These are phyloP conservation scores for Lamprologus callipterus DNA, from an alignment of 2,113 vertebrate genomes.

Conservation along the genomic window DNA sequence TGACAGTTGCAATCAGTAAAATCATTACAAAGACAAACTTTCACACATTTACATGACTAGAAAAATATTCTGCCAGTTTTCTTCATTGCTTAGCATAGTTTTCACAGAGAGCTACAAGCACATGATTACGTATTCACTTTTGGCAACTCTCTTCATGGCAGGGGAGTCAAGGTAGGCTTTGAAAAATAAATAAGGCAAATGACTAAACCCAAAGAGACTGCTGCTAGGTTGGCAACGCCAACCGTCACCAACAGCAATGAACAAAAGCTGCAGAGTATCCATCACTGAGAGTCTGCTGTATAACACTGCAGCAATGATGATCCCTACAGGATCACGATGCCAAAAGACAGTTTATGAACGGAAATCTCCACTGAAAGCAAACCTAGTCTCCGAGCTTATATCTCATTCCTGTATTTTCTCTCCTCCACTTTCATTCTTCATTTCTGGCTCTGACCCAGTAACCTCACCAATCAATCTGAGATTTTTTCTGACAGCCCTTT, in stretches of 20 bases:
- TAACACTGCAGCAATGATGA: not conserved
- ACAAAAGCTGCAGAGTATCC: not conserved
- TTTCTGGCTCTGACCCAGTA: not conserved
- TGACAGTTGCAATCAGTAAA: not conserved
- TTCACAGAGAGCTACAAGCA: not conserved
- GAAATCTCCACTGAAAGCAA: not conserved
- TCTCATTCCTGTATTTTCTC: not conserved
- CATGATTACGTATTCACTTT: not conserved
- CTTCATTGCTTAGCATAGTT: not conserved
- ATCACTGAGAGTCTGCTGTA: not conserved
- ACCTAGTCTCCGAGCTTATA: not conserved
- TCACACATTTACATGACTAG: not conserved
- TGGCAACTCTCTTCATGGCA: not conserved
- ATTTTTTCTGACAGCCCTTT: not conserved
- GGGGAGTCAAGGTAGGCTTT: not conserved
- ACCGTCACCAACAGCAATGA: not conserved
- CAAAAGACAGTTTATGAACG: not conserved
- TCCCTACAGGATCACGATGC: not conserved
- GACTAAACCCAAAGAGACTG: not conserved
- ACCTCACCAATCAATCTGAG: constrained; percentile 4
- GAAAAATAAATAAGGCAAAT: not conserved
- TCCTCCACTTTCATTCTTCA: not conserved
- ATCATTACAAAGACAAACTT: not conserved
- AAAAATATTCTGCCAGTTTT: not conserved
- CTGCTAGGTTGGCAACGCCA: not conserved